These are phyloP conservation scores for Dastarcus helophoroides DNA, from an alignment of 2,888 invertebrate genomes.

Conservation along the genomic window DNA sequence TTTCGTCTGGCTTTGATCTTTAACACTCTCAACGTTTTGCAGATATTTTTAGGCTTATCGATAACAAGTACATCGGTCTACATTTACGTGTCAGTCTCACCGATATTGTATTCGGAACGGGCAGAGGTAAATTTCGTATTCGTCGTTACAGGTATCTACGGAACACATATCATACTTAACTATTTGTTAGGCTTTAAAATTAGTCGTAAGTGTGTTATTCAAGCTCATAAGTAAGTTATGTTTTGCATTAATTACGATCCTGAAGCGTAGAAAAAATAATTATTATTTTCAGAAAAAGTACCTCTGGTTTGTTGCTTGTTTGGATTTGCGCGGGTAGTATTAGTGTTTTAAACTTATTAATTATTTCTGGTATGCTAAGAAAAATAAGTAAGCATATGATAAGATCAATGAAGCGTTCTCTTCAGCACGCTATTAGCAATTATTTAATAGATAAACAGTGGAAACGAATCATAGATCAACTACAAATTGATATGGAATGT, in stretches of 20 bases:
- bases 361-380: constrained; percentile 27
- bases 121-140: constrained; percentile 34
- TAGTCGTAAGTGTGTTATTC: constrained; percentile 29
- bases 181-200: constrained; percentile 33
- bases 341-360: constrained; percentile 28
- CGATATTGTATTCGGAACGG: constrained; percentile 32
- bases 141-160: constrained; percentile 31
- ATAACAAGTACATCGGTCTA: constrained; percentile 30
- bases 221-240: constrained; percentile 31
- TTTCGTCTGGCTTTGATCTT: constrained; percentile 23
- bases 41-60: constrained; percentile 28
- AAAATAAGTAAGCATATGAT: constrained; percentile 33
- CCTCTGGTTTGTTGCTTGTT: constrained; percentile 27
- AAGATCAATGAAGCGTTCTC: constrained; percentile 39
- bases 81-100: constrained; percentile 27
- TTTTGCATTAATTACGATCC: neutral
- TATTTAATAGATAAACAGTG: constrained; percentile 45
- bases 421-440: constrained; percentile 45
- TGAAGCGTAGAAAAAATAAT: constrained; percentile 3
- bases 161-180: constrained; percentile 30
- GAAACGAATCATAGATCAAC: constrained; percentile 45
- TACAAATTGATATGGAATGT: constrained; percentile 45
- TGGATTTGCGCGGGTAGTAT: constrained; percentile 32
- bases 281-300: constrained; percentile 31
- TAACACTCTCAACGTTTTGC: constrained; percentile 24